phyloP scores from a whole-genome alignment of 2,888 invertebrate species.

The Junonia oenone region DNA sequence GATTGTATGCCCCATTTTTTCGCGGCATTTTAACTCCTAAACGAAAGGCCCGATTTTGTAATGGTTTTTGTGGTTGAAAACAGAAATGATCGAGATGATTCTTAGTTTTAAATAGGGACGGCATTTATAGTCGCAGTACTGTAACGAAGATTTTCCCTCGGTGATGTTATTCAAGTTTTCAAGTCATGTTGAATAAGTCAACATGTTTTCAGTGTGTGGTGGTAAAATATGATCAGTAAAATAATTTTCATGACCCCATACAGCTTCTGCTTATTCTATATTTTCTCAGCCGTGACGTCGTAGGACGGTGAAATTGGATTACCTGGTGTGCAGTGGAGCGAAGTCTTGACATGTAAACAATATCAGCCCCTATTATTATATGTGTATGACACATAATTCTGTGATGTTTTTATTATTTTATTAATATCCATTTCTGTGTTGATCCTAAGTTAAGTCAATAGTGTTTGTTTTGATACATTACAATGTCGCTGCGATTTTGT shows the following conservation, averaged over 20 bases:
- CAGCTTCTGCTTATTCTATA: conserved; percentile 13
- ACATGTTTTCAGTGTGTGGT: neutral
- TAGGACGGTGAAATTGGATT: conserved; percentile 16
- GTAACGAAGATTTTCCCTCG: too few species aligned
- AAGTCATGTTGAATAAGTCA: too few species aligned
- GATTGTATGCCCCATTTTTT: too few species aligned
- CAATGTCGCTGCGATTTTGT: neutral
- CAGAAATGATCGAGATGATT: too few species aligned
- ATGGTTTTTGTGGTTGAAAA: too few species aligned
- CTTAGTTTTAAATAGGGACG: too few species aligned
- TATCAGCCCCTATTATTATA: conserved; percentile 4
- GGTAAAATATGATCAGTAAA: neutral
- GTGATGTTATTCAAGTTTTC: too few species aligned
- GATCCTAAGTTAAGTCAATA: neutral
- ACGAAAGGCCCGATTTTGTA: too few species aligned
- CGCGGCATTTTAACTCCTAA: too few species aligned
- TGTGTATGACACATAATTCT: neutral
- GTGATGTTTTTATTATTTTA: neutral
- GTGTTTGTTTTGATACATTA: neutral
- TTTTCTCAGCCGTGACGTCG: conserved; percentile 17
- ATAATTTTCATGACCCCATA: conserved; percentile 2
- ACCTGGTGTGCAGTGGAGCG: conserved; percentile 10
- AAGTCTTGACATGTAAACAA: conserved; percentile 1
- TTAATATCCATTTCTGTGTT: neutral
- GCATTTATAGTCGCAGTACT: too few species aligned